These are phyloP conservation scores for Trichechus manatus DNA, from an alignment of 2,113 vertebrate species.

Conservation along the genomic window DNA sequence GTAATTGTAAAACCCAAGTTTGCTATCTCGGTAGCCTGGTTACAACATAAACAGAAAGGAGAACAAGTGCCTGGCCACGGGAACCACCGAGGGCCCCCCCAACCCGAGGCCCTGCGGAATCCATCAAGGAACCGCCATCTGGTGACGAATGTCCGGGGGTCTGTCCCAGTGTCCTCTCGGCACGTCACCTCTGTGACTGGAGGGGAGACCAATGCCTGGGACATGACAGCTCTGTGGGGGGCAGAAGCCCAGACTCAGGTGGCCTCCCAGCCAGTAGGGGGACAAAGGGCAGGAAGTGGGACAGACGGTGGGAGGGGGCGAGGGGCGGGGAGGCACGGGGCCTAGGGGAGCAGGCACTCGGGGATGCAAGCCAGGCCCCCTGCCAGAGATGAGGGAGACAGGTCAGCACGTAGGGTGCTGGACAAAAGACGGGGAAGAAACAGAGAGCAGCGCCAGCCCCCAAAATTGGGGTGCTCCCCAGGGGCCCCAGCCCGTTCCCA, in stretches of 20 bases:
- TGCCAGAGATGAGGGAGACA: not conserved
- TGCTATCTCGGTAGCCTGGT: slow-evolving; percentile 88
- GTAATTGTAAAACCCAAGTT: slow-evolving; percentile 87
- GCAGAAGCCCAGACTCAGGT: not conserved
- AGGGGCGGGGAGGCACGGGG: not conserved
- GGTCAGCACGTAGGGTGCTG: rapidly evolving
- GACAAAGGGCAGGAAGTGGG: not conserved
- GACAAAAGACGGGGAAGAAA: not conserved
- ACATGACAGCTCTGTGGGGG: not conserved
- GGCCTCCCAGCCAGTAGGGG: not conserved
- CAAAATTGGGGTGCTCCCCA: not conserved
- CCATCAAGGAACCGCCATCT: not conserved
- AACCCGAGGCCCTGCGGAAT: not conserved
- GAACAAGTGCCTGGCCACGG: slow-evolving; percentile 85
- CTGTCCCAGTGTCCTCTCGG: not conserved
- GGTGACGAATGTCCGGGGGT: rapidly evolving
- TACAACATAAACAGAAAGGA: slow-evolving; percentile 87
- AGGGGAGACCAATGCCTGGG: not conserved
- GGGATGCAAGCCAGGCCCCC: not conserved
- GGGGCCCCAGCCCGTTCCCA: no score
- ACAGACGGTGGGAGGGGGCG: not conserved
- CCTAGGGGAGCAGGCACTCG: no score
- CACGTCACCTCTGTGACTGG: not conserved
- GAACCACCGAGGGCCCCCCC: slow-evolving; percentile 69
- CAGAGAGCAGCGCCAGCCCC: not conserved